A percentile compares a stretch with the other conserved stretches of the same genome.
Evolutionary conservation across 2,797 vertebrate species (phyloP).

Genomic region (Hyperoplus immaculatus): DNA sequence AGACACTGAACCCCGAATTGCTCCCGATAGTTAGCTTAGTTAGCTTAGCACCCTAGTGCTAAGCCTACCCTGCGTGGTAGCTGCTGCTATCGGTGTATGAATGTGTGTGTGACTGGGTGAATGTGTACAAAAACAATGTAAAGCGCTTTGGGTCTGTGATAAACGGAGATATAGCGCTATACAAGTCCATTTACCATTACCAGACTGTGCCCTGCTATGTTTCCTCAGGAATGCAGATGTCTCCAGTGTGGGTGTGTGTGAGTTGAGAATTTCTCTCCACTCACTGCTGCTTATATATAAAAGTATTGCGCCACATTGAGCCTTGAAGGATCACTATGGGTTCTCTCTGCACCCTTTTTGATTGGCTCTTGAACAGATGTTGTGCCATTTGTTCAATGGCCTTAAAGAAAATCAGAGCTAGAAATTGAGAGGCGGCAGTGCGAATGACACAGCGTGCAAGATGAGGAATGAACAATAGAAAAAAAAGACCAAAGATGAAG

Average conservation of each 20-base stretch:
- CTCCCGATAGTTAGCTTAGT: no score
- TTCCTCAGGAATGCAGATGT: slow-evolving; percentile 10
- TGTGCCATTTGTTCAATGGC: slow-evolving; percentile 20
- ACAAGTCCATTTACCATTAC: no score
- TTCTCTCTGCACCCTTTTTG: slow-evolving; percentile 18
- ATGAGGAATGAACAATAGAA: background rate
- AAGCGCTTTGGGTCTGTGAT: no score
- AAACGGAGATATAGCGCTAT: no score
- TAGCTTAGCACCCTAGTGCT: no score
- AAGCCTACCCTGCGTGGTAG: no score
- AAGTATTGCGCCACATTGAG: slow-evolving; percentile 16
- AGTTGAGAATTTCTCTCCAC: slow-evolving; percentile 23
- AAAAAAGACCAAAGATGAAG: background rate
- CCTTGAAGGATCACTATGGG: slow-evolving; percentile 24
- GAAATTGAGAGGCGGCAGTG: background rate
- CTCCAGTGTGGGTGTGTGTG: slow-evolving; percentile 11
- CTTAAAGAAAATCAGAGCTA: slow-evolving; percentile 6
- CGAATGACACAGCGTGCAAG: background rate
- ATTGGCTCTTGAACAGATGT: slow-evolving; percentile 22
- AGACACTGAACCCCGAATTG: no score
- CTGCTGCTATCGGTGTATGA: no score
- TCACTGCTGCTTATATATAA: slow-evolving; percentile 30
- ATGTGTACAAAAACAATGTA: no score
- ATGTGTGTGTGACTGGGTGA: no score
- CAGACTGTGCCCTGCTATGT: slow-evolving; percentile 3